Base-by-base conservation (phyloP, 2,797 vertebrate genomes). In the Danio jaintianensis region DNA sequence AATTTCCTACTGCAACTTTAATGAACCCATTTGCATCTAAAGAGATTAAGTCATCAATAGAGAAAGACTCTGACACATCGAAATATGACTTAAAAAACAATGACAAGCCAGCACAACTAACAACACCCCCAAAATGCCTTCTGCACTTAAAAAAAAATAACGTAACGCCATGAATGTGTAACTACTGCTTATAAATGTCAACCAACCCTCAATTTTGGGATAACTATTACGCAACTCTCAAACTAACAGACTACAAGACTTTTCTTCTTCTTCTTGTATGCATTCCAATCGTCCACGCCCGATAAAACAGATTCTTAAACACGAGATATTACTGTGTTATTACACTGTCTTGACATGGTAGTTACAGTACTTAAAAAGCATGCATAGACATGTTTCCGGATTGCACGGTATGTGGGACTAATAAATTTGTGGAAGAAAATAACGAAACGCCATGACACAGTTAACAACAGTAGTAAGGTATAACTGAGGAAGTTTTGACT, bases 1-100 rank as follows among this genome's bases (percentile, higher is more conserved):
- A 69, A 85, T 64, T 80, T 70, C 74, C 78, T 81, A 36, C 58
- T 81, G 74, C 72, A 83, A 76, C 45, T 74, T 77, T 84, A 75
- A 83, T 69, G 58, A 53, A 56, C 56, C 68, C 62, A 45, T 70
- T 68, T 76, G 12, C 48, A 62, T 47, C 48, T 62, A 70, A 81
- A 76, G 13, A 67, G 66, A 62, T 76, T 4, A 71, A 76, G 73
- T 63, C 20, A 67, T 52, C 29, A 59, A 70, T 11, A 38, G 8
- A 78, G 8, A 63, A 63, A 12, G 20, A 40, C 43, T 22, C 43
- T 62, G 36, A 42, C 36, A 53, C 18, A 59, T 48, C 10, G 4
- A 45, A 20, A 63, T 12, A 29, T 18, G 1, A 38, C 5, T 40
- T 8, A 40, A 3, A 42, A 3, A 40, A 70, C 29, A 18, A 53